Evolutionary conservation across 2,797 vertebrate genomes (phyloP).

Genomic region (Neomorphus geoffroyi): DNA sequence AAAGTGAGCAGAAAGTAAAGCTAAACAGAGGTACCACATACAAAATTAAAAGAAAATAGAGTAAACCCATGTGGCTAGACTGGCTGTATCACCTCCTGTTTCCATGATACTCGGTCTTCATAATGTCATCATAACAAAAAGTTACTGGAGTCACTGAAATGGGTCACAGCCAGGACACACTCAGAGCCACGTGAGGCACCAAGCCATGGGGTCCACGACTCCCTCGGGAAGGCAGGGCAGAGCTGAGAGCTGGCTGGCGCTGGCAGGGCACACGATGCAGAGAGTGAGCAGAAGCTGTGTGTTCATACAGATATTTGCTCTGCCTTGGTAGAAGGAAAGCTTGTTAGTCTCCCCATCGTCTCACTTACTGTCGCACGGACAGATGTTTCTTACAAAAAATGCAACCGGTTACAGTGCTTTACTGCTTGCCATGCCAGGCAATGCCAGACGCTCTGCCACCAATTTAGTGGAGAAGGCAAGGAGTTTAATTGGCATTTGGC

Average conservation of each 20-base stretch:
- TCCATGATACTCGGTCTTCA: not conserved
- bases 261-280: accelerated
- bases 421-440: not conserved
- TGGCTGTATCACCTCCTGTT: not conserved
- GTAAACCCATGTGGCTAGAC: not conserved
- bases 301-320: not conserved
- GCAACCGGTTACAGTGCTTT: not conserved
- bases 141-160: not conserved
- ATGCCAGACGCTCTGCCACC: not conserved
- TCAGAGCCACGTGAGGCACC: not conserved
- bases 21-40: not conserved
- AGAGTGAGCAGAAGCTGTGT: not conserved
- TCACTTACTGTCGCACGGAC: not conserved
- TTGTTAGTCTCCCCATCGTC: not conserved
- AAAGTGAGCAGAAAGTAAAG: not conserved
- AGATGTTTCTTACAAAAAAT: not conserved
- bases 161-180: not conserved
- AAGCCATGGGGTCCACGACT: not conserved
- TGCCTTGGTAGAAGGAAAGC: not conserved
- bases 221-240: not conserved
- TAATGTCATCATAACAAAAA: not conserved
- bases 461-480: not conserved
- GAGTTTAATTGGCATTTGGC: not conserved
- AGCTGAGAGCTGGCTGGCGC: not conserved
- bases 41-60: not conserved